Percentiles rank a stretch among this genome's conserved stretches.
These are phyloP conservation scores for Nemopilema nomurai DNA, from an alignment of 30 jellyfish, hydroid and myxozoan genomes.

Conservation along the genomic window DNA sequence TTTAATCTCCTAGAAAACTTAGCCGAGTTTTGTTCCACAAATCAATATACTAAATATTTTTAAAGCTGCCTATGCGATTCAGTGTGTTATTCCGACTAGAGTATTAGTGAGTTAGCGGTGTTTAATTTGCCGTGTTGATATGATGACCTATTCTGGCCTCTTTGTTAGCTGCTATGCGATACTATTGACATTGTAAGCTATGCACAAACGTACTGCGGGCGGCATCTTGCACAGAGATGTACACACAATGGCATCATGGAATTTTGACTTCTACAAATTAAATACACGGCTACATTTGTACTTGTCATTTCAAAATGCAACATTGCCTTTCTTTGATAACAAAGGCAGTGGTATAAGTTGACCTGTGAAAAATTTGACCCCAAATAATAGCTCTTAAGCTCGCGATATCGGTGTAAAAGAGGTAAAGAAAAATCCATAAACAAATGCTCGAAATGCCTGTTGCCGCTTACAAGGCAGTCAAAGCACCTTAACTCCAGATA, in stretches of 20 bases:
- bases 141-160: conserved; percentile 49
- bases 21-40: conserved; percentile 58
- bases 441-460: neutral
- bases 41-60: conserved; percentile 40
- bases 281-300: conserved; percentile 22
- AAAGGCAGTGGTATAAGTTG: neutral
- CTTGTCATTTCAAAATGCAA: conserved; percentile 4
- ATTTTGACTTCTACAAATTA: neutral
- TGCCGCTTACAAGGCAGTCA: neutral
- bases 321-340: neutral
- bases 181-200: conserved; percentile 9
- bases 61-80: conserved; percentile 43
- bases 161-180: conserved; percentile 38
- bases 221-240: neutral
- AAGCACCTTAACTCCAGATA: neutral
- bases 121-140: conserved; percentile 42
- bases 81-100: conserved; percentile 24
- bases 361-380: conserved; percentile 1
- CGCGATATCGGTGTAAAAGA: too few relatives aligned
- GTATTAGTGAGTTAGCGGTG: conserved; percentile 56
- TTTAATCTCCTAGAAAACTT: conserved; percentile 52
- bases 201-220: conserved; percentile 20
- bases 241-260: conserved; percentile 20
- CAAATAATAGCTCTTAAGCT: neutral
- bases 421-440: neutral